Conservation (phyloP, 2,113 vertebrate genomes). For the Platichthys stellatus region DNA sequence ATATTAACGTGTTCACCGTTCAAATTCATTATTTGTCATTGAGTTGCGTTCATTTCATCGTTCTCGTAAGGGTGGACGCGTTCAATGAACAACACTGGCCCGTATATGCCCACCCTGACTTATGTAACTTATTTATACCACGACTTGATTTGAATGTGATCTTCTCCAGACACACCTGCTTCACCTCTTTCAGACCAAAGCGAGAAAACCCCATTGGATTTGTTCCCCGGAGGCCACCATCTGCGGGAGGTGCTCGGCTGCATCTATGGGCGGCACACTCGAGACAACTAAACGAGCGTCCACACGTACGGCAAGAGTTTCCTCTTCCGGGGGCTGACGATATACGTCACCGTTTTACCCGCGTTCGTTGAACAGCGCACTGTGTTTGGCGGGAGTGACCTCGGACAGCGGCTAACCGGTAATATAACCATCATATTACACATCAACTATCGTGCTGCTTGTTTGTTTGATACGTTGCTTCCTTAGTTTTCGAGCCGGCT, state of each 20-base stretch:
- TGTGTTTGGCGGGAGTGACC: constrained; percentile 68
- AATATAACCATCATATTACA: constrained; percentile 7
- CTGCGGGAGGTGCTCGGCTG: fast-evolving
- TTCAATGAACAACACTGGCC: too few relatives aligned
- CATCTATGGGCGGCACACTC: not conserved
- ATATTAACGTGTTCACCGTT: too few relatives aligned
- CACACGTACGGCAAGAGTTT: not conserved
- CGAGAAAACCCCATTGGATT: not conserved
- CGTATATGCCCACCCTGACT: too few relatives aligned
- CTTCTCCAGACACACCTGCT: not conserved
- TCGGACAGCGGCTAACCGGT: constrained; percentile 25
- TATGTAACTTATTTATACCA: too few relatives aligned
- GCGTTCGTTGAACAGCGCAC: constrained; percentile 60
- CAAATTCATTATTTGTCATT: too few relatives aligned
- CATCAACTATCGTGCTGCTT: not conserved
- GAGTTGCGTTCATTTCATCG: too few relatives aligned
- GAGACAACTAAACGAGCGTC: constrained; percentile 38
- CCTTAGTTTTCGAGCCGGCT: not conserved
- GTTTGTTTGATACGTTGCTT: not conserved
- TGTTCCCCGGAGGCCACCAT: too few relatives aligned
- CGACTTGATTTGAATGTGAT: not conserved
- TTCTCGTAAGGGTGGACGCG: too few relatives aligned
- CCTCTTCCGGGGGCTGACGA: constrained; percentile 37
- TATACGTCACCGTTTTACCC: constrained; percentile 63
- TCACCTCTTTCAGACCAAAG: fast-evolving